phyloP scores from a whole-genome alignment of 1,140 invertebrate species.

The Dermatophagoides farinae region DNA sequence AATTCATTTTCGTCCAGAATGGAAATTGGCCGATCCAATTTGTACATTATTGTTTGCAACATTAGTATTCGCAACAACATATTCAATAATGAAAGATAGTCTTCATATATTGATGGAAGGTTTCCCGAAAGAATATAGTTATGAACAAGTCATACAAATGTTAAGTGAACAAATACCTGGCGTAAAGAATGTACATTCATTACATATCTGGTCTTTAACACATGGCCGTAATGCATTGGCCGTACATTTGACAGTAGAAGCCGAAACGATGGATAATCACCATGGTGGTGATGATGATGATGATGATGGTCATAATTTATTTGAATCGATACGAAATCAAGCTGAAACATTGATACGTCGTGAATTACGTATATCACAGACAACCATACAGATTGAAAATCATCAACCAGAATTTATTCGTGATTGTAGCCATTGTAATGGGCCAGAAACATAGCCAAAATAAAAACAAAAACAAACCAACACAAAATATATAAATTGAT shows the following conservation, averaged over 20 bases:
- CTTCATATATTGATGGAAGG: conserved; percentile 55
- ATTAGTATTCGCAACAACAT: conserved; percentile 56
- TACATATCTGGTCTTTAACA: conserved; percentile 55
- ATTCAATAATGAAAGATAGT: conserved; percentile 49
- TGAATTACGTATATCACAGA: conserved; percentile 2
- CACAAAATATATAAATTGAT: no score
- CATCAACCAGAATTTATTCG: background rate
- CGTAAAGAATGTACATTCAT: conserved; percentile 50
- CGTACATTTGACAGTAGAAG: conserved; percentile 15
- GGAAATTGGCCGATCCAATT: conserved; percentile 60
- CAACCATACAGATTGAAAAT: conserved; percentile 12
- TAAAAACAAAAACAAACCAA: conserved; percentile 33
- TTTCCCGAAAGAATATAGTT: conserved; percentile 36
- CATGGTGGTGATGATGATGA: background rate
- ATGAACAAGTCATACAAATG: conserved; percentile 18
- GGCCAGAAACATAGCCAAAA: conserved; percentile 3
- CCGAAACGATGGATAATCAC: background rate
- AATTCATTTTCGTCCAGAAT: conserved; percentile 50
- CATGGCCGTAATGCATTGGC: conserved; percentile 14
- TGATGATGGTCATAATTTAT: background rate
- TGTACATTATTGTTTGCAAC: conserved; percentile 72
- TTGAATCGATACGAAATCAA: background rate
- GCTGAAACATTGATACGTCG: conserved; percentile 1
- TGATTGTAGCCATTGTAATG: conserved; percentile 7
- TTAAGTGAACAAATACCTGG: conserved; percentile 33